Evolutionary conservation across 2,797 vertebrate genomes (phyloP), one percentile per base, ranked within the genome.

Genomic region (Thalassophryne amazonica): DNA sequence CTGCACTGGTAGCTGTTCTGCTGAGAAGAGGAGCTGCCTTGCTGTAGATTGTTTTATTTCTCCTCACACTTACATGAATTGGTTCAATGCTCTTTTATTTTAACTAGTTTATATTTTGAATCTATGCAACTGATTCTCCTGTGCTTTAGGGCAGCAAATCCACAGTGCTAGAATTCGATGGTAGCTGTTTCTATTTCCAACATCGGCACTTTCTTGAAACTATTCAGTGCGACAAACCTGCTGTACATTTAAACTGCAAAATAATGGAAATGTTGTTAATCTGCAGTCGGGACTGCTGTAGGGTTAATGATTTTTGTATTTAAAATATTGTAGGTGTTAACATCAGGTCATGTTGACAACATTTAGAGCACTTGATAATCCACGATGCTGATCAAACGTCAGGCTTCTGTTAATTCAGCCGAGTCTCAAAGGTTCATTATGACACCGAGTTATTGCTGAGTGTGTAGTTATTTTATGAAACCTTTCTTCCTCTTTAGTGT

Each of bases 51-150:
- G 7, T 69, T 45, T 48, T 24, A n/a, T n/a, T n/a, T n/a, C n/a
- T n/a, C n/a, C 31, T 42, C n/a, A 63, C 55, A 71, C 55, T 60
- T 69, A 62, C 15, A 28, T 31, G 16, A 47, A 24, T 45, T 35
- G 13, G 6, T 57, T 21, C 34, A 34, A 31, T 12, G 31, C 13
- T 41, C 6, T 4, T 28, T 25, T 42, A 57, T 34, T 16, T 23
- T 0, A 35, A 27, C 63, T 55, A 57, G 54, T 54, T 46, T 36
- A 15, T 57, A 39, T 25, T 60, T 56, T 53, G 11, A 23, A 74
- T 55, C 60, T 69, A 69, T 83, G 80, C 69, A 79, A 56, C 29
- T 42, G 29, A 38, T 19, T 45, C 32, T 20, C 10, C 22, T 58
- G 33, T 57, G 48, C 48, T 66, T 53, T 41, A 71, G 48, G 21